Conservation (phyloP, 2,113 vertebrate genomes). For the Scomber colias region DNA sequence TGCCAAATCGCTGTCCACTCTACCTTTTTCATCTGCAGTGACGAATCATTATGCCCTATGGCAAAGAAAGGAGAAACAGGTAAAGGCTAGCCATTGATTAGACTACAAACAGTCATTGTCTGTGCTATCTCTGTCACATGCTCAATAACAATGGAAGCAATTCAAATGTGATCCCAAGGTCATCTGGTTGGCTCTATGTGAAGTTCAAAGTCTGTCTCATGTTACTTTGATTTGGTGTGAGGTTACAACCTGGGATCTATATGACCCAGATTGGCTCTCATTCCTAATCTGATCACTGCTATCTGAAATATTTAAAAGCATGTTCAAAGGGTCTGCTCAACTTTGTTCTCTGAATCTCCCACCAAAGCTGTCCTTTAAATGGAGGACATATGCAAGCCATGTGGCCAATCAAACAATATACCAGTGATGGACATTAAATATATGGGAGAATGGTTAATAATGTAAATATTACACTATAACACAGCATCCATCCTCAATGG, state of each 20-base stretch:
- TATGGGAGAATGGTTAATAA: background rate
- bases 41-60: background rate
- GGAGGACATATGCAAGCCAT: background rate
- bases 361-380: constrained; percentile 29
- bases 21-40: constrained; percentile 12
- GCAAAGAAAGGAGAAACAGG: constrained; percentile 8
- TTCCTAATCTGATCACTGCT: constrained; percentile 57
- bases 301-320: constrained; percentile 65
- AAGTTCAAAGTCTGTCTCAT: constrained; percentile 67
- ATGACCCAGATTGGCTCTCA: constrained; percentile 39
- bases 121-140: constrained; percentile 58
- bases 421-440: background rate
- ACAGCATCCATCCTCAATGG: background rate
- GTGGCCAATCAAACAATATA: background rate
- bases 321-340: constrained; percentile 57
- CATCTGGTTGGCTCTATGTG: constrained; percentile 15
- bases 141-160: constrained; percentile 60
- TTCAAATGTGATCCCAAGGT: constrained; percentile 60
- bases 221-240: constrained; percentile 68
- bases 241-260: constrained; percentile 63
- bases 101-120: constrained; percentile 32
- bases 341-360: constrained; percentile 57
- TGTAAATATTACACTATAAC: background rate
- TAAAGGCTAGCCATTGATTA: constrained; percentile 54
- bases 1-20: constrained; percentile 5